A percentile compares a stretch with the other conserved stretches of the same genome.
Conservation (phyloP, 1,140 invertebrate genomes). For the Harlomillsia oculata region DNA sequence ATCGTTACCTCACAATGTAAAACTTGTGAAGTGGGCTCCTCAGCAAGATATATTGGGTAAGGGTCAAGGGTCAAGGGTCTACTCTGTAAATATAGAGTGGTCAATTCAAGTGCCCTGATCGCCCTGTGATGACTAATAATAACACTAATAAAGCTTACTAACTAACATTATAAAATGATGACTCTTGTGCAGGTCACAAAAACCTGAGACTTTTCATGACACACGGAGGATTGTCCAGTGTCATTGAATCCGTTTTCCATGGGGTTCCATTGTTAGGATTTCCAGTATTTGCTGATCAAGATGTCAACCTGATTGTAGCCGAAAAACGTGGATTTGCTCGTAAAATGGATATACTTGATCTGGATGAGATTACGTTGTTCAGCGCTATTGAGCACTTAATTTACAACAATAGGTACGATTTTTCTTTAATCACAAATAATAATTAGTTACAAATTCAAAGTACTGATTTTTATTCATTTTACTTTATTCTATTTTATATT, state of each 20-base stretch:
- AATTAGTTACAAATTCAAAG: too few relatives aligned
- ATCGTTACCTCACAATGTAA: conserved; percentile 51
- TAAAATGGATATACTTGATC: conserved; percentile 14
- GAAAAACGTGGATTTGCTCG: conserved; percentile 27
- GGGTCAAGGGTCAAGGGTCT: neutral
- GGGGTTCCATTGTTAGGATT: conserved; percentile 37
- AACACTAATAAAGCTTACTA: too few relatives aligned
- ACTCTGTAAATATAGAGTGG: neutral
- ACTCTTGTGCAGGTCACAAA: conserved; percentile 14
- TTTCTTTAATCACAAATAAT: too few relatives aligned
- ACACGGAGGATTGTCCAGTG: neutral
- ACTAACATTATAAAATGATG: neutral
- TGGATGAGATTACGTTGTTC: conserved; percentile 38
- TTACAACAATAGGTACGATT: neutral
- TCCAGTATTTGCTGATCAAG: conserved; percentile 46
- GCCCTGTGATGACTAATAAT: neutral
- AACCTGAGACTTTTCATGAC: conserved; percentile 8
- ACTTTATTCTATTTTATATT: too few relatives aligned
- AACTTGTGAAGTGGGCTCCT: conserved; percentile 55
- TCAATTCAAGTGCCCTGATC: neutral
- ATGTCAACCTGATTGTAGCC: conserved; percentile 37
- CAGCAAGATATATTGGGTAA: conserved; percentile 45
- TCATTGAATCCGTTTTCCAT: neutral
- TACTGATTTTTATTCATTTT: too few relatives aligned
- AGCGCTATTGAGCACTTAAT: conserved; percentile 33